Evolutionary conservation across 2,113 vertebrate species (phyloP).

Genomic region (Mobula hypostoma): DNA sequence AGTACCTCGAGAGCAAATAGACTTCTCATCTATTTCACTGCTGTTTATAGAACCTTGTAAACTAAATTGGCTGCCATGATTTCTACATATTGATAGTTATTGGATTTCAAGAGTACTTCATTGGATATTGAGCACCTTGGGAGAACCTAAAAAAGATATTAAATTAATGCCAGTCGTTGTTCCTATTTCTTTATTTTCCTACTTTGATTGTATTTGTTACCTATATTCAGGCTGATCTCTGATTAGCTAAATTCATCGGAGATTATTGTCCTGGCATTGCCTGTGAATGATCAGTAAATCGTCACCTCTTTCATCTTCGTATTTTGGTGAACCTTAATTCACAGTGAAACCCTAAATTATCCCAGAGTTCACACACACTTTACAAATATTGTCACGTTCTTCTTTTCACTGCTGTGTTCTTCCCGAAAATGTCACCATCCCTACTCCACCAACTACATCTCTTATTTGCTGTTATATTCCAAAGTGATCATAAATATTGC

Average conservation of each 20-base stretch:
- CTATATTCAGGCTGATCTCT: neutral
- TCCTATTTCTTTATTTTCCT: neutral
- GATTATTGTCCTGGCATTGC: neutral
- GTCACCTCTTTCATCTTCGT: neutral
- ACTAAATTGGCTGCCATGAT: neutral
- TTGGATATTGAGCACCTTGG: neutral
- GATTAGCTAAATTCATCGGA: neutral
- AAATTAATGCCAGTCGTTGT: neutral
- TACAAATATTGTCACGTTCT: neutral
- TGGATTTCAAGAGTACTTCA: neutral
- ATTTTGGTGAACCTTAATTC: neutral
- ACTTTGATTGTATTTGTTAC: neutral
- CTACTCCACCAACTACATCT: too few relatives aligned
- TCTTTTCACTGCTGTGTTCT: neutral
- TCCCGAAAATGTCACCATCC: neutral
- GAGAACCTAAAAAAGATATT: neutral
- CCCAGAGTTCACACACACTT: neutral
- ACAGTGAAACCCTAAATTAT: neutral
- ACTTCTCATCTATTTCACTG: too few relatives aligned
- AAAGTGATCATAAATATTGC: neutral
- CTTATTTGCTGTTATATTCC: neutral
- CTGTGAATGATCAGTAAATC: neutral
- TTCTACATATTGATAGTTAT: neutral
- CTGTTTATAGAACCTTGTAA: too few relatives aligned
- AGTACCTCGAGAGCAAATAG: too few relatives aligned